A percentile compares a stretch with the other conserved stretches of the same genome.
Evolutionary conservation across 2,113 vertebrate species (phyloP).

Genomic region (Apus apus): DNA sequence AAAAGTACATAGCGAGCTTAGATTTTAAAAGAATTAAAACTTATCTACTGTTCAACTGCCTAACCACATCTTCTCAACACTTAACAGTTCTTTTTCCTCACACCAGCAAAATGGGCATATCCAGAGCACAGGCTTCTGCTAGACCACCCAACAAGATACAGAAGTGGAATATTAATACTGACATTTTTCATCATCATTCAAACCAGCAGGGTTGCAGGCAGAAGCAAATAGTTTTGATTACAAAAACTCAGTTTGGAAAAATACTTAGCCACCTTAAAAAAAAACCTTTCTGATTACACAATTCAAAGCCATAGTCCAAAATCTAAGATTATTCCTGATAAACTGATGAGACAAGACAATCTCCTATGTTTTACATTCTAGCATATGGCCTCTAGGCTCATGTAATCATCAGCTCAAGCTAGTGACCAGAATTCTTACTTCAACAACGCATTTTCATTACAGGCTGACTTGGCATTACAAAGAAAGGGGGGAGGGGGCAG

Average conservation of each 20-base stretch:
- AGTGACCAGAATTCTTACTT: not conserved
- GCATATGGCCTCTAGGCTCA: not conserved
- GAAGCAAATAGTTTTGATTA: not conserved
- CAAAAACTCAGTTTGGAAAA: not conserved
- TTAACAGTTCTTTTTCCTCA: not conserved
- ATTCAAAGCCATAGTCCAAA: not conserved
- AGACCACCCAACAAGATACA: not conserved
- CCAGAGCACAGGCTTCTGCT: not conserved
- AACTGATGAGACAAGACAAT: not conserved
- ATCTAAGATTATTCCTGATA: not conserved
- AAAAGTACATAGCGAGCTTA: not conserved
- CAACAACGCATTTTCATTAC: not conserved
- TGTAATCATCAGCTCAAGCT: not conserved
- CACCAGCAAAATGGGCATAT: not conserved
- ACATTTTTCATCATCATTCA: not conserved
- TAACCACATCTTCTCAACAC: not conserved
- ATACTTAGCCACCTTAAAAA: not conserved
- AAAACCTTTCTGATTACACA: not conserved
- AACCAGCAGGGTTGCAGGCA: not conserved
- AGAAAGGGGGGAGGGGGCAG: accelerated
- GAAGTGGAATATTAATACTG: not conserved
- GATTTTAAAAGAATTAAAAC: not conserved
- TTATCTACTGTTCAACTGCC: not conserved
- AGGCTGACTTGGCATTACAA: not conserved
- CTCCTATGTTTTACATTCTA: not conserved